phyloP scores from a whole-genome alignment of 2,113 vertebrate species.

The Paralichthys olivaceus region DNA sequence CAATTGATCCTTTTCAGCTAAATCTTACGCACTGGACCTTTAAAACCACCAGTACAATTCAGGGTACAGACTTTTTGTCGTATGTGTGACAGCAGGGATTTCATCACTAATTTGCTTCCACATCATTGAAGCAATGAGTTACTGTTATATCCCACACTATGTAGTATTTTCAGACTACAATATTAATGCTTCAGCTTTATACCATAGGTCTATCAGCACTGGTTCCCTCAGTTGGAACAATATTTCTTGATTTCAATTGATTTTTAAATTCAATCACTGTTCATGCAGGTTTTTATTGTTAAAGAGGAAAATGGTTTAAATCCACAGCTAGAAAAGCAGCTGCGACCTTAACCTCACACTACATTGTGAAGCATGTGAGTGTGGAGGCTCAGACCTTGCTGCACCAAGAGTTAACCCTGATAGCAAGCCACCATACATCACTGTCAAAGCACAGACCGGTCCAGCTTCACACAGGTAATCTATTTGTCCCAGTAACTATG shows the following conservation, averaged over 20 bases:
- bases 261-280: neutral
- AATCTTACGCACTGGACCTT: too few relatives aligned
- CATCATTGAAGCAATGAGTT: conserved; percentile 12
- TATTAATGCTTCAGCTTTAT: neutral
- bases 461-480: conserved; percentile 75
- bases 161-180: conserved; percentile 15
- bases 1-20: too few relatives aligned
- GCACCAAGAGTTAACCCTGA: conserved; percentile 65
- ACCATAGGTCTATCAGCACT: neutral
- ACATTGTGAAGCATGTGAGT: conserved; percentile 40
- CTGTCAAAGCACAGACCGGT: conserved; percentile 73
- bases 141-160: neutral
- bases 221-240: neutral
- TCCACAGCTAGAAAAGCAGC: conserved; percentile 22
- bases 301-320: conserved; percentile 1
- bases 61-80: neutral
- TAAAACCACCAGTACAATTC: neutral
- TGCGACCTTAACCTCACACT: conserved; percentile 6
- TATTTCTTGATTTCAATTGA: neutral
- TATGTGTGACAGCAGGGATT: neutral
- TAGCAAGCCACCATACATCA: conserved; percentile 79
- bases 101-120: neutral
- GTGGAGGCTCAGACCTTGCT: conserved; percentile 72
- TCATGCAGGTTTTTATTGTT: neutral
- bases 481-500: conserved; percentile 74